Evolutionary conservation across 2,113 vertebrate species (phyloP).

Genomic region (Sterrhoptilus dennistouni): DNA sequence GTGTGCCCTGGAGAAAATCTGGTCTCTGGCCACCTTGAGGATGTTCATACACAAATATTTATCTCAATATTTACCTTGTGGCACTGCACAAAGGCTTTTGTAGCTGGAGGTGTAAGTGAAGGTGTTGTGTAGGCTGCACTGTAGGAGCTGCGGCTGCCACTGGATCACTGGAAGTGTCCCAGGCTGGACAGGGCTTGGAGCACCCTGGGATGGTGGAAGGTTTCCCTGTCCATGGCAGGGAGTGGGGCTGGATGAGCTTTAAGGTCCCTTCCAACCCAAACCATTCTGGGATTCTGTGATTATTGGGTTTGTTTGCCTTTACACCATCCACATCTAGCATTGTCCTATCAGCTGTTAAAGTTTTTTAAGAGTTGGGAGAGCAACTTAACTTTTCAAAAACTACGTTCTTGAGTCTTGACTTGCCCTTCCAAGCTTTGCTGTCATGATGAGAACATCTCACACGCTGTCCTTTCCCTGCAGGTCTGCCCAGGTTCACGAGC

Average conservation of each 20-base stretch:
- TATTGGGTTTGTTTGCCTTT: background rate
- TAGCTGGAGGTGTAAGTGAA: background rate
- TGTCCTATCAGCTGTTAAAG: background rate
- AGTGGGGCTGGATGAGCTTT: background rate
- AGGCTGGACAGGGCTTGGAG: background rate
- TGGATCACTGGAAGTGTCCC: no score
- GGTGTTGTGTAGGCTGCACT: background rate
- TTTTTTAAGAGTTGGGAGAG: background rate
- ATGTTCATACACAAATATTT: background rate
- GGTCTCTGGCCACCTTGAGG: background rate
- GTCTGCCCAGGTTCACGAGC: slow-evolving; percentile 86
- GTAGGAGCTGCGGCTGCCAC: background rate
- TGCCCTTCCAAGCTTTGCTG: no score
- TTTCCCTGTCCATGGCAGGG: background rate
- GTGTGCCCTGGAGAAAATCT: background rate
- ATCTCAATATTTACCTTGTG: background rate
- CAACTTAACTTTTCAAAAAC: background rate
- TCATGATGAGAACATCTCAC: rapidly evolving
- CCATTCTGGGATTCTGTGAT: background rate
- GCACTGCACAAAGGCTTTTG: background rate
- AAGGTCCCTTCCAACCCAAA: background rate
- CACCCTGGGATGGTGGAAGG: background rate
- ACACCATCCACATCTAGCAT: background rate
- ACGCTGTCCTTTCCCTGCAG: slow-evolving; percentile 55
- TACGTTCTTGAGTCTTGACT: rapidly evolving